Conservation (phyloP, 2,113 vertebrate species). For the Elgaria multicarinata region DNA sequence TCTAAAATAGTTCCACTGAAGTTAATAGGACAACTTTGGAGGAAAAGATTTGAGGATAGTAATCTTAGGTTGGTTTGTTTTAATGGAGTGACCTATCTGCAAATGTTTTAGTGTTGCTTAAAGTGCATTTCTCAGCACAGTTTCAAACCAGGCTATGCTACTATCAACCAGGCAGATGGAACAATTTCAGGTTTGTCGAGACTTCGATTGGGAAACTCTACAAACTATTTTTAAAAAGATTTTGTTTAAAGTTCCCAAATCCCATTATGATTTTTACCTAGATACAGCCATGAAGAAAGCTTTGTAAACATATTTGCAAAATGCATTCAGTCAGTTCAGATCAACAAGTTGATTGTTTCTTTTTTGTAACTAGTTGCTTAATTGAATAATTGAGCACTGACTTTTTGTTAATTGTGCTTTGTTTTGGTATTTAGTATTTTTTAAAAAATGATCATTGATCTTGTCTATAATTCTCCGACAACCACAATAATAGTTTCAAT, state of each 20-base stretch:
- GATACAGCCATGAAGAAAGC: neutral
- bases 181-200: neutral
- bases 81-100: neutral
- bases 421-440: neutral
- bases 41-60: neutral
- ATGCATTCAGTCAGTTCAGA: neutral
- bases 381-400: neutral
- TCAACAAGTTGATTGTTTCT: neutral
- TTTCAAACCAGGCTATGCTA: neutral
- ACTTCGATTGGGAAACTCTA: neutral
- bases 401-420: neutral
- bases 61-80: neutral
- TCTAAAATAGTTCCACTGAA: neutral
- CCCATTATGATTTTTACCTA: neutral
- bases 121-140: neutral
- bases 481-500: too few relatives aligned
- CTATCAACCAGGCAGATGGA: neutral
- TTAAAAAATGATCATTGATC: neutral
- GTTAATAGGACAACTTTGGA: neutral
- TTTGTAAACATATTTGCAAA: too few relatives aligned
- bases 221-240: neutral
- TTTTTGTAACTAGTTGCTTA: neutral
- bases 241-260: neutral
- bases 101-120: neutral
- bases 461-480: neutral